Conservation (phyloP, 2,888 invertebrate genomes). For the Caenorhabditis afra region DNA sequence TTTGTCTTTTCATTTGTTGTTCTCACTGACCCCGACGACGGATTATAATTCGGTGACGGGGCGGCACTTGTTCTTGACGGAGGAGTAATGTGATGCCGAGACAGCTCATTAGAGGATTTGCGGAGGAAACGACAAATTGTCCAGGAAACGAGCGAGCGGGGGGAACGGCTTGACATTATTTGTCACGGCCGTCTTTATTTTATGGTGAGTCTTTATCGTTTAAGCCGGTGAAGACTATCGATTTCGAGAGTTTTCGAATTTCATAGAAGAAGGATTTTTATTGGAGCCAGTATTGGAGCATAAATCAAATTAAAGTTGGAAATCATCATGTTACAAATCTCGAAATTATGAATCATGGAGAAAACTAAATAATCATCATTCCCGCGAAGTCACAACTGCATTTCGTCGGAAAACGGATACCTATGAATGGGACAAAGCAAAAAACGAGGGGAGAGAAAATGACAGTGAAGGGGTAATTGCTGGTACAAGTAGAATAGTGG, state of each 20-base stretch:
- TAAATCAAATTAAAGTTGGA: constrained; percentile 12
- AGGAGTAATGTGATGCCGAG: constrained; percentile 55
- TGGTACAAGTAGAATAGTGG: constrained; percentile 23
- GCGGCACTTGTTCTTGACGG: constrained; percentile 51
- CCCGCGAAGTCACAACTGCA: constrained; percentile 51
- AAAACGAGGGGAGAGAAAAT: constrained; percentile 20
- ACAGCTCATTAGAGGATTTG: constrained; percentile 55
- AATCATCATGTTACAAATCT: constrained; percentile 45
- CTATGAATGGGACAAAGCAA: constrained; percentile 26
- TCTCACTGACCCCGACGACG: constrained; percentile 43
- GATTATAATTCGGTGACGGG: constrained; percentile 48
- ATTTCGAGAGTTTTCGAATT: no score
- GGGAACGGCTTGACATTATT: constrained; percentile 35
- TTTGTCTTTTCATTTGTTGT: constrained; percentile 59
- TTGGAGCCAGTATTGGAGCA: constrained; percentile 3
- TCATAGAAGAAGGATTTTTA: constrained; percentile 12
- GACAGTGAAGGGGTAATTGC: constrained; percentile 32
- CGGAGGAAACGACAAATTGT: constrained; percentile 40
- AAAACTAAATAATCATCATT: constrained; percentile 38
- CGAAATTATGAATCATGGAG: constrained; percentile 54
- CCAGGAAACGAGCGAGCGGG: constrained; percentile 31
- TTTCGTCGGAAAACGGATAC: constrained; percentile 39
- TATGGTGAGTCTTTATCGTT: constrained; percentile 15
- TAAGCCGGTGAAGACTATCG: no score
- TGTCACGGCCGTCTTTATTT: constrained; percentile 22